Evolutionary conservation across 2,888 invertebrate genomes (phyloP).

Genomic region (Alsophila aescularia): DNA sequence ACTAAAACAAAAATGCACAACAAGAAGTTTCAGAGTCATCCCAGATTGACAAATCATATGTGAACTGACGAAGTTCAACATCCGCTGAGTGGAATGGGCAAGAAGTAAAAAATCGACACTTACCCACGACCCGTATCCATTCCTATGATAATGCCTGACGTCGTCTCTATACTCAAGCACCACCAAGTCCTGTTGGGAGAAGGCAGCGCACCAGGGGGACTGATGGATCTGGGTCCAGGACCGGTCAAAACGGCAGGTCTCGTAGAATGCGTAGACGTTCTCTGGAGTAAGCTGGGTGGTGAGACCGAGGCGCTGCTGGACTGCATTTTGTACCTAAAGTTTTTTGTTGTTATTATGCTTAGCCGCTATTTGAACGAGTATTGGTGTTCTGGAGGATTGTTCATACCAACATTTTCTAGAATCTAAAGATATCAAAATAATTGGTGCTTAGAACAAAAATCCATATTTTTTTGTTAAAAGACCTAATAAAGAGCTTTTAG

Average conservation of each 20-base stretch:
- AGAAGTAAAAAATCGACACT: slow-evolving; percentile 36
- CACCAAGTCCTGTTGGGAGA: slow-evolving; percentile 87
- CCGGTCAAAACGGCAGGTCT: slow-evolving; percentile 91
- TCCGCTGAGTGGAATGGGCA: no score
- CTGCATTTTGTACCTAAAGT: slow-evolving; percentile 65
- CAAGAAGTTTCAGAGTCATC: no score
- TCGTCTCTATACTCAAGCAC: slow-evolving; percentile 91
- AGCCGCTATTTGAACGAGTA: no score
- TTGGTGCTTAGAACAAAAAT: no score
- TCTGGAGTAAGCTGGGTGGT: slow-evolving; percentile 53
- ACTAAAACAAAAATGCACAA: no score
- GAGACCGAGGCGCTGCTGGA: slow-evolving; percentile 81
- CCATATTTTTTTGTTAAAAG: no score
- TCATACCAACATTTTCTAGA: no score
- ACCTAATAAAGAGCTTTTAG: no score
- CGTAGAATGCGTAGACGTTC: slow-evolving; percentile 87
- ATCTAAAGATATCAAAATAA: no score
- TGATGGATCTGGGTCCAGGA: slow-evolving; percentile 76
- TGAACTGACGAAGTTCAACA: no score
- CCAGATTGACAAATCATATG: no score
- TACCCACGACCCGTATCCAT: slow-evolving; percentile 71
- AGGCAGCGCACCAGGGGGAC: slow-evolving; percentile 91
- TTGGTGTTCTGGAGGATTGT: no score
- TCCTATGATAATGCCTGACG: slow-evolving; percentile 88
- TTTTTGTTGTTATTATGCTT: not conserved